phyloP scores from a whole-genome alignment of 2,888 invertebrate genomes.

The Leptarthrus brevirostris region DNA sequence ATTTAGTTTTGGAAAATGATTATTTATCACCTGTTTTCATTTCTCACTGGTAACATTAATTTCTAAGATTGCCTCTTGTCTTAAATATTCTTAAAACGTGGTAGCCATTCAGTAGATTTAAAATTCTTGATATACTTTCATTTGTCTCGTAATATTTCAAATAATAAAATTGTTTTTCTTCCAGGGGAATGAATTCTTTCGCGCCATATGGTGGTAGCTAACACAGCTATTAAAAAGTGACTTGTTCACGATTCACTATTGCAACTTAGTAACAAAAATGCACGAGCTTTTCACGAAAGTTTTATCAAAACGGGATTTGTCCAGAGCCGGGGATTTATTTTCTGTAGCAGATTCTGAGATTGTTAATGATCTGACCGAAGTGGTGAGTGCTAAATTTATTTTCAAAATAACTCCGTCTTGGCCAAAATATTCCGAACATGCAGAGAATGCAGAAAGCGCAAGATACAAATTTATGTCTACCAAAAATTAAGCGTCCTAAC shows the following conservation, averaged over 20 bases:
- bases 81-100: too few species aligned
- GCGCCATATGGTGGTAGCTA: conserved; percentile 1
- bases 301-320: conserved; percentile 87
- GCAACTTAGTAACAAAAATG: conserved; percentile 71
- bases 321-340: conserved; percentile 91
- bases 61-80: too few species aligned
- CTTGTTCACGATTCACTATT: not conserved
- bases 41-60: too few species aligned
- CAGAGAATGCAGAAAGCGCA: not conserved
- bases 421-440: not conserved
- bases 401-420: too few species aligned
- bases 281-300: conserved; percentile 93
- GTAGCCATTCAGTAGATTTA: too few species aligned
- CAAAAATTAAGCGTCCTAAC: not conserved
- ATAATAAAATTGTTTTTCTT: not conserved
- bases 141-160: not conserved
- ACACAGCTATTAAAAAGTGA: conserved; percentile 3
- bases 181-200: conserved; percentile 2
- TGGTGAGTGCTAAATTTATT: conserved; percentile 74
- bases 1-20: too few species aligned
- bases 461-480: not conserved
- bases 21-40: too few species aligned
- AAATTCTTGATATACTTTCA: not conserved
- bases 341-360: conserved; percentile 88
- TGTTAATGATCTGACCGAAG: conserved; percentile 85